Evolutionary conservation across 2,797 vertebrate genomes (phyloP), one percentile per base, ranked within the genome.

Genomic region (Diplodus puntazzo): DNA sequence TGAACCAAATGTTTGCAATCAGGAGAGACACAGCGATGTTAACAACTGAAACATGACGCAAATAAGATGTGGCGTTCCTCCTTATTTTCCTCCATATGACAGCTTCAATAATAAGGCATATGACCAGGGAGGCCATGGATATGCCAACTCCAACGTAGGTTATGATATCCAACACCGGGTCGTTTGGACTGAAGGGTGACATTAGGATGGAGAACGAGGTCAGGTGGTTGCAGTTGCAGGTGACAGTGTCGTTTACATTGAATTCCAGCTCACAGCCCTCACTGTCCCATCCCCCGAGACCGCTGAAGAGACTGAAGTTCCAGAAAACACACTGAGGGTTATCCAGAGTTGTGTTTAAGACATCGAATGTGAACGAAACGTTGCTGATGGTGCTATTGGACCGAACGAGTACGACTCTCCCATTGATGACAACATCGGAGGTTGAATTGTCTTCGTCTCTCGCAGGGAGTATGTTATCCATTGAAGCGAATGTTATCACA

Each of bases 131-230:
- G 55, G 83, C 49, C 21, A 99, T 91, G 2, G 98, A 99, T 91
- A 98, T 93, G 1, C 88, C 90, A 59, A 99, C 68, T 39, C 98
- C 97, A 13, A 95, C 68, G 11, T 96, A 97, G 64, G 97, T 96
- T 65, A 99, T 96, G 7, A 87, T 84, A 7, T 76, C 53, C 91
- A 96, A 65, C 0, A 53, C 2, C 3, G 0, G 1, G 21, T 20
- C 5, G 0, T 43, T 0, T 3, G 17, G 54, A 21, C 45, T 16
- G 25, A 1, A 23, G 0, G 93, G 90, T 2, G 98, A 97, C 97
- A 98, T 98, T 5, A 99, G 94, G 55, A 98, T 95, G 1, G 97
- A 98, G 89, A 98, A 98, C 0, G 97, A 96, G 0, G 97, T 99
- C 68, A 97, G 89, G 74, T 98, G 98, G 90, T 92, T 88, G 79